Base-by-base conservation (phyloP, 2,113 vertebrate genomes). In the Hyla sarda region DNA sequence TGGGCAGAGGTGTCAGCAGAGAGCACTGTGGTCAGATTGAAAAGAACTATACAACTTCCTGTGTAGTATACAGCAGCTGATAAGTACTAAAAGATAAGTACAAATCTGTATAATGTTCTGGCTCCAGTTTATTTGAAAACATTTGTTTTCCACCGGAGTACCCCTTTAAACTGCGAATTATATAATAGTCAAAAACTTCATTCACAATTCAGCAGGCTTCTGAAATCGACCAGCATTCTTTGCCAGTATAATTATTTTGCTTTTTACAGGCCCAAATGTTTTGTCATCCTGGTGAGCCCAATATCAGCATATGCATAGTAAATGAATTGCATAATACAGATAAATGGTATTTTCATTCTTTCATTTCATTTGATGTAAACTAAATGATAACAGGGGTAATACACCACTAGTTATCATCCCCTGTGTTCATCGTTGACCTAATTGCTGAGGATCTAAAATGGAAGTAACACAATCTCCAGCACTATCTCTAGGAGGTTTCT, bases 371-470 rank as follows among this genome's bases (percentile, higher is more conserved):
- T 82, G 79, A 82, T 82, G 79, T 82, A 48, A 82, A 47, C 41
- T 82, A 3, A 28, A 13, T 32, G 60, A 82, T 82, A 82, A 67
- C 37, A 65, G 9, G 79, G 23, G 25, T 69, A 67, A 67, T 82
- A 21, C 41, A 67, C n/a, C 12, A 10, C 13, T 60, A 41, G 65
- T n/a, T 47, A 28, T 19, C 56, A 47, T 82, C 60, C 45, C 79
- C 58, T 82, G 79, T 56, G 67, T 30, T 83, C 86, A 87, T 87
- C 87, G 87, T 89, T 92, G 90, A 92, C 89, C 90, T 90, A 89
- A 92, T 92, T 88, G 92, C 85, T n/a, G 90, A 89, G 84, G 48
- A 85, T 71, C 88, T 89, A 87, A 85, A 41, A 82, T 87, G 90
- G 89, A 78, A 25, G 72, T n/a, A 88, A 67, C 45, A 86, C 87